Evolutionary conservation across 2,113 vertebrate species (phyloP).

Genomic region (Zapus hudsonius): DNA sequence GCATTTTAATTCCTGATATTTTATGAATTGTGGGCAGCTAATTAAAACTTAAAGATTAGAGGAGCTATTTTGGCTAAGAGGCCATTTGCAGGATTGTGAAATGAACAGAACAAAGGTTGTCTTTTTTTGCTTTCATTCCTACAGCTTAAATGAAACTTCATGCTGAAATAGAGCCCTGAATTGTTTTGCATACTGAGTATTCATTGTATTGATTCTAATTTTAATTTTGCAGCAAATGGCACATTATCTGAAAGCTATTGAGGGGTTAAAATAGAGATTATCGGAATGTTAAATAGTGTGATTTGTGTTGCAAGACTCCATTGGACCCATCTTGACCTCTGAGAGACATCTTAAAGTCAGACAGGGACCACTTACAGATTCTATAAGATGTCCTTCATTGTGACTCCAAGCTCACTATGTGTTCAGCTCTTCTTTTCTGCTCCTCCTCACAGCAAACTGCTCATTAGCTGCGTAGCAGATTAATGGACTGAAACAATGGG

Average conservation of each 20-base stretch:
- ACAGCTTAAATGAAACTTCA: slow-evolving; percentile 66
- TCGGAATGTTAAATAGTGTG: slow-evolving; percentile 42
- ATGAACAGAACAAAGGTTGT: slow-evolving; percentile 66
- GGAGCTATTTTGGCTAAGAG: slow-evolving; percentile 67
- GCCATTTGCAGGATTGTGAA: slow-evolving; percentile 61
- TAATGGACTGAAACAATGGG: neutral
- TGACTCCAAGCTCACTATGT: neutral
- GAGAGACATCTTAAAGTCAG: slow-evolving; percentile 66
- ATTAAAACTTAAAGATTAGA: slow-evolving; percentile 81
- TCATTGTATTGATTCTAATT: slow-evolving; percentile 74
- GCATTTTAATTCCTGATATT: slow-evolving; percentile 76
- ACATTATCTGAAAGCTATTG: slow-evolving; percentile 40
- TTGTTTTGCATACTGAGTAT: slow-evolving; percentile 64
- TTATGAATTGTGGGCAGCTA: slow-evolving; percentile 75
- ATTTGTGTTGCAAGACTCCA: slow-evolving; percentile 41
- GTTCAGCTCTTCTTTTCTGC: slow-evolving; percentile 9
- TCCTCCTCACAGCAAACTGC: neutral
- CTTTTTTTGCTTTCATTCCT: slow-evolving; percentile 64
- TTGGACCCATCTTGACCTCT: slow-evolving; percentile 59
- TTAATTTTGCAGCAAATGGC: slow-evolving; percentile 62
- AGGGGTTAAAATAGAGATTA: slow-evolving; percentile 62
- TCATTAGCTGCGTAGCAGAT: neutral
- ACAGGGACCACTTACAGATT: slow-evolving; percentile 44
- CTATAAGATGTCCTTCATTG: slow-evolving; percentile 57
- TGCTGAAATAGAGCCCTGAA: slow-evolving; percentile 61